Conservation (phyloP, 2,888 invertebrate species). For the Ceramica pisi region DNA sequence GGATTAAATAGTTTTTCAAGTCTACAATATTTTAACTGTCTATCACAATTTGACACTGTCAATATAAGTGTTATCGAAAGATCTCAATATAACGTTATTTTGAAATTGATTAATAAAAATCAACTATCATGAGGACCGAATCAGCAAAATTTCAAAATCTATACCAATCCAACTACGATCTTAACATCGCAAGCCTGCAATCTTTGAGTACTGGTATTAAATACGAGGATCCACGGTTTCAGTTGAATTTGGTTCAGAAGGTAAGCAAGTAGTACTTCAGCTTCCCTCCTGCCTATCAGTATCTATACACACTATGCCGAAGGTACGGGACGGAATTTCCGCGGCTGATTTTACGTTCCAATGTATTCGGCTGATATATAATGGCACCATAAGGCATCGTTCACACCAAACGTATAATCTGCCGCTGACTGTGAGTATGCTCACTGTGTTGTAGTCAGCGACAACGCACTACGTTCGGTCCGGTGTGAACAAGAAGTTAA, state of each 20-base stretch:
- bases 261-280: conserved; percentile 6
- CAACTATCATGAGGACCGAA: conserved; percentile 1
- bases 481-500: no score
- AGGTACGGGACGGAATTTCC: no score
- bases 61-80: background rate
- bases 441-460: no score
- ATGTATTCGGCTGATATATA: no score
- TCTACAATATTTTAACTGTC: background rate
- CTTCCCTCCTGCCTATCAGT: no score
- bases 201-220: conserved; percentile 30
- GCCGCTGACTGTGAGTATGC: no score
- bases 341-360: no score
- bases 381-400: no score
- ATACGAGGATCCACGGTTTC: conserved; percentile 41
- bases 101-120: background rate
- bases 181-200: conserved; percentile 6
- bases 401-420: no score
- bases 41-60: background rate
- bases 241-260: conserved; percentile 44
- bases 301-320: no score
- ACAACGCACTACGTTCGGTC: no score
- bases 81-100: background rate
- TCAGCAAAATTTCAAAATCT: background rate
- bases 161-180: background rate
- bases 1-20: background rate